phyloP scores from a whole-genome alignment of 2,797 vertebrate genomes.

The Silurus aristotelis region DNA sequence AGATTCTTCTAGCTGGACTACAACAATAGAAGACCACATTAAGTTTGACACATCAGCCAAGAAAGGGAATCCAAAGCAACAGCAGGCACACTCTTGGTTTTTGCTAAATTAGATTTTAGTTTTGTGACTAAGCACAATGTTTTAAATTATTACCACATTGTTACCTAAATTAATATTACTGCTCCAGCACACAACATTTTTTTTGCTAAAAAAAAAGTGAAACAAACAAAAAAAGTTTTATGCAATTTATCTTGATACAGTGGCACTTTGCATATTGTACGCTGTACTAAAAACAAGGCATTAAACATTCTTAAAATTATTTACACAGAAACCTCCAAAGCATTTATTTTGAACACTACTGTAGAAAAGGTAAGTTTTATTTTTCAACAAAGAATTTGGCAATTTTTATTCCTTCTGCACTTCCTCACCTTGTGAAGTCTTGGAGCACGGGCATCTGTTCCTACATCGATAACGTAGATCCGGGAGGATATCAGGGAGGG shows the following conservation, averaged over 20 bases:
- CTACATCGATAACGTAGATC: slow-evolving; percentile 87
- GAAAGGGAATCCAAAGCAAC: too few species aligned
- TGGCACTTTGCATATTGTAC: not conserved
- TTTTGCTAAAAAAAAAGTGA: too few species aligned
- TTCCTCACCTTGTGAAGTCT: slow-evolving; percentile 82
- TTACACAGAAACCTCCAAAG: not conserved
- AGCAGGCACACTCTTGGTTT: not conserved
- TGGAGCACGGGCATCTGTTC: slow-evolving; percentile 72
- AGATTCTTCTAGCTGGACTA: not conserved
- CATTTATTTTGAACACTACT: not conserved
- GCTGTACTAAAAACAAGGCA: not conserved
- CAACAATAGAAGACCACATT: not conserved
- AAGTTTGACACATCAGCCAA: not conserved
- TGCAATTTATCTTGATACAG: not conserved
- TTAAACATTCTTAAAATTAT: not conserved
- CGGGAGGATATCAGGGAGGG: slow-evolving; percentile 88
- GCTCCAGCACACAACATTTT: not conserved
- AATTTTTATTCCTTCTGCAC: not conserved
- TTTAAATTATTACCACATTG: not conserved
- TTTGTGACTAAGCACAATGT: not conserved
- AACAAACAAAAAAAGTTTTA: not conserved
- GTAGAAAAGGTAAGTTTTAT: not conserved
- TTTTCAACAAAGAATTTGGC: not conserved
- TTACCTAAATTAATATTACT: too few species aligned
- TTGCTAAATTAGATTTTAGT: not conserved